Conservation (phyloP, 2,113 vertebrate genomes). For the Ceuthmochares aereus region DNA sequence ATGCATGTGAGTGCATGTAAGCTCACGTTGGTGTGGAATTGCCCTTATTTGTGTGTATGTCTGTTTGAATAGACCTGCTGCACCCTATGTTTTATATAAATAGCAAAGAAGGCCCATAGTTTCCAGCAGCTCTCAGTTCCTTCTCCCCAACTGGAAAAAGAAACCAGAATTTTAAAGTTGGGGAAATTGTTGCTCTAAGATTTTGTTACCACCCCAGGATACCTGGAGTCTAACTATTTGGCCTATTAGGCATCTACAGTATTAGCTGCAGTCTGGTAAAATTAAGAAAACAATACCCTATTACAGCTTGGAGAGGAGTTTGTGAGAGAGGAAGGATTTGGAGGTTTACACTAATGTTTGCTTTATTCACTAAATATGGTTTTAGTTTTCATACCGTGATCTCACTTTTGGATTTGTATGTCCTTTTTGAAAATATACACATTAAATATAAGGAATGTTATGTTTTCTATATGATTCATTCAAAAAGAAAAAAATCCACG, state of each 20-base stretch:
- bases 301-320: neutral
- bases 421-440: neutral
- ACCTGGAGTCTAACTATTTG: neutral
- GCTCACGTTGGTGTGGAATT: neutral
- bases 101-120: neutral
- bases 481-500: neutral
- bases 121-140: neutral
- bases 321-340: neutral
- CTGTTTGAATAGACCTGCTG: neutral
- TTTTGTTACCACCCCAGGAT: neutral
- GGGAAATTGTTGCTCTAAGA: fast-evolving
- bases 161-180: neutral
- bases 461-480: neutral
- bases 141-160: neutral
- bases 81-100: neutral
- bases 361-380: neutral
- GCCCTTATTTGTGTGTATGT: neutral
- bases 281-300: neutral
- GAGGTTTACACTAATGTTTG: neutral
- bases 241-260: neutral
- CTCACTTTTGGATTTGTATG: neutral
- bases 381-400: neutral
- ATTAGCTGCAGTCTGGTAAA: neutral
- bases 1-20: neutral
- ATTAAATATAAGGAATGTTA: neutral